These are phyloP conservation scores for Eolophus roseicapilla DNA, from an alignment of 2,113 vertebrate species.

Conservation along the genomic window DNA sequence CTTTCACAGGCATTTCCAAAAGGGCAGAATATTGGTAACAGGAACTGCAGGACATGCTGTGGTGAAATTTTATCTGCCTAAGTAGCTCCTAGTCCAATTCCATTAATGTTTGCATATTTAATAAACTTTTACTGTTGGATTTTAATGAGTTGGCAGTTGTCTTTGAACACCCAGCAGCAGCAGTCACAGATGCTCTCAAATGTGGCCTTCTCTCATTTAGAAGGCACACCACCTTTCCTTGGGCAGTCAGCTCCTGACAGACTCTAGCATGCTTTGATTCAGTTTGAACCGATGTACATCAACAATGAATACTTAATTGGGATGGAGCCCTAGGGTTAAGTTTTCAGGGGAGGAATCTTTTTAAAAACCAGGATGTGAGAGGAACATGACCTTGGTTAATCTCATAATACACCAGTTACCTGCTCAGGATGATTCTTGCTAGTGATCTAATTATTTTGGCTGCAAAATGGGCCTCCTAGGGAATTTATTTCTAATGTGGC, in stretches of 20 bases:
- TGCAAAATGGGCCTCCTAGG: not conserved
- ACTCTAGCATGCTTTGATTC: not conserved
- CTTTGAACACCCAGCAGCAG: constrained; percentile 34
- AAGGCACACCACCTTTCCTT: not conserved
- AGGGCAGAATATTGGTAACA: not conserved
- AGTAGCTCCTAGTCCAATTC: constrained; percentile 23
- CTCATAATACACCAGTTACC: not conserved
- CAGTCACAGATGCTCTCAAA: not conserved
- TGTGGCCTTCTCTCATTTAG: not conserved
- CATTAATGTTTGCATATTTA: constrained; percentile 56
- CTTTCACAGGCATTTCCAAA: not conserved
- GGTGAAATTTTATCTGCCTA: constrained; percentile 5
- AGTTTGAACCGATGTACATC: not conserved
- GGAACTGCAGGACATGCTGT: not conserved
- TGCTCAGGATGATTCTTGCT: not conserved
- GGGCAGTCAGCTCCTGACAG: not conserved
- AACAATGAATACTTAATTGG: not conserved
- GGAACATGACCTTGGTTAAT: not conserved
- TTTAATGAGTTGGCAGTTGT: constrained; percentile 53
- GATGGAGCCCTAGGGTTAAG: not conserved
- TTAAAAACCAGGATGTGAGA: not conserved
- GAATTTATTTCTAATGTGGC: not conserved
- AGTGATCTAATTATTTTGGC: constrained; percentile 12
- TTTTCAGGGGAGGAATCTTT: not conserved
- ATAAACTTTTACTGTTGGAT: constrained; percentile 20